Evolutionary conservation across 2,797 vertebrate genomes (phyloP).

Genomic region (Uromys caudimaculatus): DNA sequence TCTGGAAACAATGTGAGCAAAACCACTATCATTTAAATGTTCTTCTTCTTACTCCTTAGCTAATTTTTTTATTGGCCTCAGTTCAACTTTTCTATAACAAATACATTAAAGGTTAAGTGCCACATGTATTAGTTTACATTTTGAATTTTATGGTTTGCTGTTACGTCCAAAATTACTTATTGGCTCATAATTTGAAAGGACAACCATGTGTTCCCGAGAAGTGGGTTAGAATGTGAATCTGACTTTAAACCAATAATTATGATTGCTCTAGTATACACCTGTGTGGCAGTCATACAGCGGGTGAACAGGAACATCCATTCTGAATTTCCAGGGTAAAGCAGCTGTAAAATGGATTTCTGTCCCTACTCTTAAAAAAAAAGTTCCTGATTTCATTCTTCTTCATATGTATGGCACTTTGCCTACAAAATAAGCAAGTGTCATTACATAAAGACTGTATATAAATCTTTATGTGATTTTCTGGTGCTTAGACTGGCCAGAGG

Average conservation of each 20-base stretch:
- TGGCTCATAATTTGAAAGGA: conserved; percentile 22
- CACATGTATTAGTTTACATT: neutral
- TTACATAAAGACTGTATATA: no score
- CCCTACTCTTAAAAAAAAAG: neutral
- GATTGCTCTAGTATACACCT: conserved; percentile 11
- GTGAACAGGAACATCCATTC: neutral
- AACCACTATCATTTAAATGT: neutral
- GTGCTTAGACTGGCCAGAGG: neutral
- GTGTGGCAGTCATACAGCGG: neutral
- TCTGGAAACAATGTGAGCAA: neutral
- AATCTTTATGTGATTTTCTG: neutral
- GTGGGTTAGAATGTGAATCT: neutral
- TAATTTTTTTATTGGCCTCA: neutral
- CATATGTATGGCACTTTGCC: neutral
- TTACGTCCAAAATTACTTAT: neutral
- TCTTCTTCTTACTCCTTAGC: neutral
- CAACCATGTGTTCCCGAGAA: neutral
- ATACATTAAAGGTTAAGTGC: neutral
- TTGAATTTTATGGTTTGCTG: conserved; percentile 22
- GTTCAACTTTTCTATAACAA: neutral
- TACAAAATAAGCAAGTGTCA: neutral
- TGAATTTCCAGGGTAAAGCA: conserved; percentile 42
- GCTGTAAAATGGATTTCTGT: conserved; percentile 37
- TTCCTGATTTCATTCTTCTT: neutral
- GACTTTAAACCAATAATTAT: conserved; percentile 17